Evolutionary conservation across 2,113 vertebrate species (phyloP).

Genomic region (Seriola dumerili): DNA sequence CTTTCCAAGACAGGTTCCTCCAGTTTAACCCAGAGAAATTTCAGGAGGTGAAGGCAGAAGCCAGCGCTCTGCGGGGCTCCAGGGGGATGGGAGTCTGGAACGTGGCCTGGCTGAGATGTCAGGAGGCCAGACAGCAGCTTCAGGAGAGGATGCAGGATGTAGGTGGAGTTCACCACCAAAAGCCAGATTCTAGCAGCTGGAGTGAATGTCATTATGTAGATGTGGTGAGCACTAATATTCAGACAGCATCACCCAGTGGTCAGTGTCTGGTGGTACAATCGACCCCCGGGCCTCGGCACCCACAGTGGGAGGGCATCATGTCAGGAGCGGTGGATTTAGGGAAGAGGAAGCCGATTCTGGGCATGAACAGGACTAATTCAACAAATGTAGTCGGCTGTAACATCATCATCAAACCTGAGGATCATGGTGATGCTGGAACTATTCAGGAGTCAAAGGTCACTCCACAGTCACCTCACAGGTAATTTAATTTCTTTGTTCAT

Average conservation of each 20-base stretch:
- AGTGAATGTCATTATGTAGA: slow-evolving; percentile 67
- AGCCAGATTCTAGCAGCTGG: slow-evolving; percentile 31
- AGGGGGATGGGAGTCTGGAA: slow-evolving; percentile 87
- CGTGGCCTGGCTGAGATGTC: slow-evolving; percentile 81
- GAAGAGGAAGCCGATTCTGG: slow-evolving; percentile 55
- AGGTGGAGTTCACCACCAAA: slow-evolving; percentile 53
- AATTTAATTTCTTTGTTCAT: background rate
- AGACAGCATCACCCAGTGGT: slow-evolving; percentile 61
- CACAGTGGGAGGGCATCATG: slow-evolving; percentile 64
- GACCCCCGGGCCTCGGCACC: slow-evolving; percentile 66
- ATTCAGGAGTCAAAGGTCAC: slow-evolving; percentile 51
- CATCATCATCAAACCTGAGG: slow-evolving; percentile 49
- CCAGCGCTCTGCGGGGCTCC: slow-evolving; percentile 78
- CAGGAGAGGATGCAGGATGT: slow-evolving; percentile 82
- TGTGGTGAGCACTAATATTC: slow-evolving; percentile 61
- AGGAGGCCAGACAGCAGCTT: slow-evolving; percentile 84
- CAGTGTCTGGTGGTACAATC: slow-evolving; percentile 73
- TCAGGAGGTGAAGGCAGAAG: slow-evolving; percentile 86
- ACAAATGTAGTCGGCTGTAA: slow-evolving; percentile 35
- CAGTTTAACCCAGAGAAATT: slow-evolving; percentile 85
- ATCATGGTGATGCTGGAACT: slow-evolving; percentile 33
- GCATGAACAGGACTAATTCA: slow-evolving; percentile 25
- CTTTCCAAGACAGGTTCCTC: slow-evolving; percentile 83
- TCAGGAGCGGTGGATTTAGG: slow-evolving; percentile 60
- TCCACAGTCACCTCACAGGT: slow-evolving; percentile 70